Base-by-base conservation (phyloP, 2,113 vertebrate genomes). In the Balaeniceps rex region DNA sequence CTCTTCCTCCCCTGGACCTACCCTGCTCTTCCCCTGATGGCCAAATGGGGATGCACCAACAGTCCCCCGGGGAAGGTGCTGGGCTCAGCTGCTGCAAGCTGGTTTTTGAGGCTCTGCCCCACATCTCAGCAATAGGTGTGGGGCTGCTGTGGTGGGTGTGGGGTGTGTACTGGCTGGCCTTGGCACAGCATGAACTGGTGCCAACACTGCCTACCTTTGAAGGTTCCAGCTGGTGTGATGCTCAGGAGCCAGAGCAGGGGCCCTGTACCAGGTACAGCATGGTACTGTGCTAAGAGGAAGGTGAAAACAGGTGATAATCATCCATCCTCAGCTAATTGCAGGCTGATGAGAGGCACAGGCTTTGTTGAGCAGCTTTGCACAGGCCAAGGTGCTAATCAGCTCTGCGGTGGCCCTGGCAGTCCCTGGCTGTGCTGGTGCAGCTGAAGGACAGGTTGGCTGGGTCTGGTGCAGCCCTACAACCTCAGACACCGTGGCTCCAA, bases 301-400 rank as follows among this genome's bases (percentile, higher is more conserved):
- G 87, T 66, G 60, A 64, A 93, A 94, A 66, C 8, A 38, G 83
- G 87, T 93, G 88, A 71, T 88, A 52, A 64, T 79, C 94, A 96
- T 92, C 75, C 25, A 95, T 63, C 40, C 38, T 44, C 31, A 57
- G 58, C 36, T 94, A 58, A 83, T 86, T 66, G n/a, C 38, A 70
- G 54, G 86, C 61, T 72, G 29, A 17, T 15, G 46, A 29, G 55
- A 83, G 44, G 60, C 51, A 51, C 14, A 52, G 49, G 36, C 87
- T 86, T 49, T 74, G 31, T 51, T 1, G 12, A 76, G 33, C 49
- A 77, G 66, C 66, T 86, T 75, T 88, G 57, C 18, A 16, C 19
- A 64, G 47, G 36, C 75, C 51, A 54, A 52, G 64, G 60, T 66
- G 31, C 40, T 78, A 40, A 69, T 91, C 69, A 84, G 68, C 68